Percentiles rank a stretch among this genome's conserved stretches.
Evolutionary conservation across 2,888 invertebrate species (phyloP).

Genomic region (Campoplex nolae): DNA sequence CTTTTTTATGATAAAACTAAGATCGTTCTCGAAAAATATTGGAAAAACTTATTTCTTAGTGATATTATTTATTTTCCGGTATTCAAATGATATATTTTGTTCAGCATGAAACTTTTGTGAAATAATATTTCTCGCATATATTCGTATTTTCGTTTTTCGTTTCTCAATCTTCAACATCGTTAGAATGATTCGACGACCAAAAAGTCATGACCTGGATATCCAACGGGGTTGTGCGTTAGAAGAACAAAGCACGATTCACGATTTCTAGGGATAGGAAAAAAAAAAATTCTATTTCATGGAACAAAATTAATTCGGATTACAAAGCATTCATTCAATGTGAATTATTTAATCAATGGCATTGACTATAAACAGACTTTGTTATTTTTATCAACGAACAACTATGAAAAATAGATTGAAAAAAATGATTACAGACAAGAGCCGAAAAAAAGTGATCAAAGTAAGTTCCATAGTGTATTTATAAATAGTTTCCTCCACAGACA

Average conservation of each 20-base stretch:
- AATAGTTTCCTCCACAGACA: constrained; percentile 32
- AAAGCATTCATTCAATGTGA: not conserved
- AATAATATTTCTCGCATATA: not conserved
- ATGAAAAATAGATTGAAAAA: too few relatives aligned
- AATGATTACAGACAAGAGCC: not conserved
- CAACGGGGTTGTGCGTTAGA: too few relatives aligned
- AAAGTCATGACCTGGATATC: not conserved
- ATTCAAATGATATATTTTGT: not conserved
- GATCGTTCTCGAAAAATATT: too few relatives aligned
- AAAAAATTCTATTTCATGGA: not conserved
- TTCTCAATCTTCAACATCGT: not conserved
- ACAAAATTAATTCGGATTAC: not conserved
- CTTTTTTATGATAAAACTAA: too few relatives aligned
- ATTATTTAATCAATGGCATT: not conserved
- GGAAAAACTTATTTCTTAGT: not conserved
- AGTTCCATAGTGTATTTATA: constrained; percentile 2
- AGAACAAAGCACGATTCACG: too few relatives aligned
- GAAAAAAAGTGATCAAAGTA: not conserved
- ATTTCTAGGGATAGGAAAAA: too few relatives aligned
- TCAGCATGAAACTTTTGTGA: not conserved
- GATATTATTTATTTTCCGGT: not conserved
- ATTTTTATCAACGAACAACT: not conserved
- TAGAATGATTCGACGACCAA: not conserved
- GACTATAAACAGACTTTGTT: not conserved
- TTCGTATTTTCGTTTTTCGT: not conserved